These are phyloP conservation scores for Gila orcuttii DNA, from an alignment of 2,113 vertebrate species.

Conservation along the genomic window DNA sequence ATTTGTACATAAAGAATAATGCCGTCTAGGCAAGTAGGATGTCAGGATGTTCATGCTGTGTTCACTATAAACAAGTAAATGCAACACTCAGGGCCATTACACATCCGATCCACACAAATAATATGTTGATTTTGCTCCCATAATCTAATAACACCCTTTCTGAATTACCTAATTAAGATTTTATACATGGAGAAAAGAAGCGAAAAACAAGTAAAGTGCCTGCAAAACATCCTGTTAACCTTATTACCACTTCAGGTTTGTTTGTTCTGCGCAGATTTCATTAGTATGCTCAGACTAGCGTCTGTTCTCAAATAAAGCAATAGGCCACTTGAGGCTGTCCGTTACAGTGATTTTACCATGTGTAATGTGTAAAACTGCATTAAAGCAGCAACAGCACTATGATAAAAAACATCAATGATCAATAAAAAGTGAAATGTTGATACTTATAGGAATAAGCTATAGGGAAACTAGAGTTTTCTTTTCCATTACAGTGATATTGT, in stretches of 20 bases:
- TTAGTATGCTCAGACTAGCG: not conserved
- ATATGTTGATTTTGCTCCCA: constrained; percentile 56
- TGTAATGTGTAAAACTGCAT: not conserved
- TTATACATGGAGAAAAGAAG: constrained; percentile 63
- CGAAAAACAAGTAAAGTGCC: constrained; percentile 65
- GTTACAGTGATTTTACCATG: not conserved
- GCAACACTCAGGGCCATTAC: constrained; percentile 51
- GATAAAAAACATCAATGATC: constrained; percentile 3
- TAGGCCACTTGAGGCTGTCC: constrained; percentile 1
- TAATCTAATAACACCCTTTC: constrained; percentile 73
- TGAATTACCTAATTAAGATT: constrained; percentile 77
- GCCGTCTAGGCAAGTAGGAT: constrained; percentile 59
- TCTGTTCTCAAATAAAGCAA: not conserved
- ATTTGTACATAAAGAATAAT: constrained; percentile 67
- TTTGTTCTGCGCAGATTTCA: not conserved
- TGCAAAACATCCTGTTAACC: constrained; percentile 63
- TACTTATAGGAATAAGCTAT: not conserved
- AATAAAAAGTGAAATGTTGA: constrained; percentile 9
- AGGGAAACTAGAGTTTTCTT: not conserved
- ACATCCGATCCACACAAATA: constrained; percentile 51
- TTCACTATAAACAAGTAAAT: constrained; percentile 58
- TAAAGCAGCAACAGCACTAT: not conserved
- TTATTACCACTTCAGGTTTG: constrained; percentile 63
- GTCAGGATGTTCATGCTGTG: constrained; percentile 60
- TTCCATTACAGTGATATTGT: not conserved